These are phyloP conservation scores for Agriopis leucophaearia DNA, from an alignment of 2,888 invertebrate species.

Conservation along the genomic window DNA sequence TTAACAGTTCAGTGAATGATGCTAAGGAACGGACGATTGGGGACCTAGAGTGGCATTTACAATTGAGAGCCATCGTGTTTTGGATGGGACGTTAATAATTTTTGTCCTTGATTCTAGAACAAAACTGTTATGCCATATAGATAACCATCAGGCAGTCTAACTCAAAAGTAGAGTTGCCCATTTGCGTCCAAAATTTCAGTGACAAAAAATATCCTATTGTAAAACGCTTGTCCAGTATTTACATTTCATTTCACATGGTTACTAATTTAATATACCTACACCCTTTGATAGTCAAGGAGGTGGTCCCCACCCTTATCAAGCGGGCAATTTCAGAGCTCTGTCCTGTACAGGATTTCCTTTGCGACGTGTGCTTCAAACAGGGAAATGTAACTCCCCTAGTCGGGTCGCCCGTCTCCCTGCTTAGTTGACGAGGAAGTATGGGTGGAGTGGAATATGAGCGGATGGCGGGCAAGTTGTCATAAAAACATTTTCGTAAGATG, in stretches of 20 bases:
- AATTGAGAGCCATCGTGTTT: no score
- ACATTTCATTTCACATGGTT: background rate
- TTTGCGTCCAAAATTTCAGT: no score
- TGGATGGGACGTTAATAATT: no score
- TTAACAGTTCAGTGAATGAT: no score
- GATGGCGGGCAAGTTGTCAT: slow-evolving; percentile 38
- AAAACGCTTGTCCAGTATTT: background rate
- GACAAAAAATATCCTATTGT: background rate
- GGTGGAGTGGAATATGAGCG: slow-evolving; percentile 46
- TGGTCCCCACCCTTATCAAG: slow-evolving; percentile 67
- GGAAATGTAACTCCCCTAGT: slow-evolving; percentile 76
- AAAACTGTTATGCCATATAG: no score
- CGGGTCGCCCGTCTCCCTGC: slow-evolving; percentile 68
- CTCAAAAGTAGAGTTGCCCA: no score
- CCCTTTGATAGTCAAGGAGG: slow-evolving; percentile 41
- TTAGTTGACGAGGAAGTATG: slow-evolving; percentile 76
- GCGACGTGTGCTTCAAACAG: slow-evolving; percentile 85
- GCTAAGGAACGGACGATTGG: no score
- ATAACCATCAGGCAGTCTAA: no score
- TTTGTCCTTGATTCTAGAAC: no score
- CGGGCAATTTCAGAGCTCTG: slow-evolving; percentile 84
- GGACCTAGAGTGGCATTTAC: no score
- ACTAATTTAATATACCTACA: slow-evolving; percentile 43
- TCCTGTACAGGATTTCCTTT: slow-evolving; percentile 85
- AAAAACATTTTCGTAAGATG: no score